These are phyloP conservation scores for Pristionchus entomophagus DNA, from an alignment of 2,888 invertebrate genomes.

Conservation along the genomic window DNA sequence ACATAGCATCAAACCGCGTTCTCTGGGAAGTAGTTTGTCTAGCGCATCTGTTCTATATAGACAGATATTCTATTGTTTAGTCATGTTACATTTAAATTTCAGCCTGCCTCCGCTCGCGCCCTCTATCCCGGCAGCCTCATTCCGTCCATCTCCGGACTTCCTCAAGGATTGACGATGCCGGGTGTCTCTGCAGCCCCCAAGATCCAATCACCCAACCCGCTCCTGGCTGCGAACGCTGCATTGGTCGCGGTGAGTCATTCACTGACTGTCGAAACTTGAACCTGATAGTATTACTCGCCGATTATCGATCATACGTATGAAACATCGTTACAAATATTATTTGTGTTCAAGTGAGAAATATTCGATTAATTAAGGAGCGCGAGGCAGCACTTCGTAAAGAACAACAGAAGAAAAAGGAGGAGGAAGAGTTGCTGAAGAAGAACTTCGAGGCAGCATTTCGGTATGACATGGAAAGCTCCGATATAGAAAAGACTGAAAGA, in stretches of 20 bases:
- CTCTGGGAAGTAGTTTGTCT: too few relatives aligned
- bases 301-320: background rate
- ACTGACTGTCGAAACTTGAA: background rate
- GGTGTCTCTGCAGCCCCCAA: background rate
- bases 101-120: background rate
- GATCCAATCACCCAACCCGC: background rate
- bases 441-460: background rate
- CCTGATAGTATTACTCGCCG: background rate
- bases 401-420: background rate
- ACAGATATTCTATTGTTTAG: too few relatives aligned
- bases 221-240: background rate
- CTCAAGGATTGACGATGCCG: background rate
- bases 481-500: too few relatives aligned
- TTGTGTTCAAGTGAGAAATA: background rate
- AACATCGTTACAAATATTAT: too few relatives aligned
- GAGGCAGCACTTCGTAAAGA: background rate
- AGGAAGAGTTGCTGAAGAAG: background rate
- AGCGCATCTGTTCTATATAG: too few relatives aligned
- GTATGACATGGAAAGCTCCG: background rate
- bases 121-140: slow-evolving; percentile 29
- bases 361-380: background rate
- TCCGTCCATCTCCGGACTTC: slow-evolving; percentile 18
- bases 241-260: background rate
- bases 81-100: too few relatives aligned
- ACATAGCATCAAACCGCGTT: too few relatives aligned